Percentiles rank a stretch among this genome's conserved stretches.
Conservation (phyloP, 2,888 invertebrate genomes). For the Bruchidius siliquastri region DNA sequence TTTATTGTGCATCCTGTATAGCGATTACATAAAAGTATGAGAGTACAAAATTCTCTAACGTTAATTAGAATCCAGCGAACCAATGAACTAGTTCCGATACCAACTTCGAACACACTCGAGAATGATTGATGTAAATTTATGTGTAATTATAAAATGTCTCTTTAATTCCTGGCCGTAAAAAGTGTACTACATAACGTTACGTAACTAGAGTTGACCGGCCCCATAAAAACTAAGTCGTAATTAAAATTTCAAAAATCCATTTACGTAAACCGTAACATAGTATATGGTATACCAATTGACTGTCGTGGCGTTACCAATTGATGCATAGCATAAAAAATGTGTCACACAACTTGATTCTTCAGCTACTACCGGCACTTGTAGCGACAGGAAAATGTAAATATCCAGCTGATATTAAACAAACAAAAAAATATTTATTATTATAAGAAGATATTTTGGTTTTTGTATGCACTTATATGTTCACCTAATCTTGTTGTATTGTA, state of each 20-base stretch:
- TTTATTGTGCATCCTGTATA: too few relatives aligned
- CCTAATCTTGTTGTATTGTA: too few relatives aligned
- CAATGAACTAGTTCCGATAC: background rate
- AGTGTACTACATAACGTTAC: background rate
- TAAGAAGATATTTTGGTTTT: too few relatives aligned
- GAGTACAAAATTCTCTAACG: too few relatives aligned
- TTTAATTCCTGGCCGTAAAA: background rate
- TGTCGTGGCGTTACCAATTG: background rate
- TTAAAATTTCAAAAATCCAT: background rate
- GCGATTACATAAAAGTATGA: too few relatives aligned
- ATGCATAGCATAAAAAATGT: too few relatives aligned
- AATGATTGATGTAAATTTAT: background rate
- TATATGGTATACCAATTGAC: background rate
- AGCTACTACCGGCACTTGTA: too few relatives aligned
- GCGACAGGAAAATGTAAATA: too few relatives aligned
- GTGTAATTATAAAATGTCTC: background rate
- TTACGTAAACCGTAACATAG: background rate
- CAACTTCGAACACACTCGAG: background rate
- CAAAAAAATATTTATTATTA: too few relatives aligned
- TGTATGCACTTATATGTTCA: too few relatives aligned
- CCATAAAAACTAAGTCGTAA: background rate
- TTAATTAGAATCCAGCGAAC: background rate
- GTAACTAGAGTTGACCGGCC: background rate
- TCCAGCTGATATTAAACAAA: too few relatives aligned
- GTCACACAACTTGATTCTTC: too few relatives aligned